Base-by-base conservation (phyloP, 1,140 invertebrate genomes). In the Megathymus violae region DNA sequence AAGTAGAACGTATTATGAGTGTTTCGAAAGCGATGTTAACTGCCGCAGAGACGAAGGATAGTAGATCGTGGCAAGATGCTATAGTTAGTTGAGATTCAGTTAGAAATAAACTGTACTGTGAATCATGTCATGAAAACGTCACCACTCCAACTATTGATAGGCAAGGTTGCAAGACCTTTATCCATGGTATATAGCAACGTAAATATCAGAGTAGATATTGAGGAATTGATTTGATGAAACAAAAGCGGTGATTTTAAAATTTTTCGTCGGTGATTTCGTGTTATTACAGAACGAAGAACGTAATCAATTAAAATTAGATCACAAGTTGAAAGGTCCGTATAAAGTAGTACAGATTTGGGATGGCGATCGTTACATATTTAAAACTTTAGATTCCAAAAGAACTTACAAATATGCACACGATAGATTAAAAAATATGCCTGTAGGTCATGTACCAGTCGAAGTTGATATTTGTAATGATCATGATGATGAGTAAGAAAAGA, bases 1-100 rank as follows among this genome's bases (percentile, higher is more conserved):
- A 75, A 41, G 75, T 86, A 17, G 83, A 86, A 56, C 69, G 81
- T 3, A 69, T 77, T n/a, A 85, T 85, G 72, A 69, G 68, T 27
- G 69, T 7, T 0, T 6, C 58, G 1, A 50, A 64, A 17, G 31
- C 44, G 0, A 67, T 62, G 59, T 13, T 67, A 15, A 67, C 59
- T 0, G 27, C 34, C 0, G 40, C 62, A n/a, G 64, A 70, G 25
- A 50, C 27, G 6, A 36, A 11, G 16, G 5, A 38, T 13, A 25
- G 60, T 34, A 67, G 36, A 14, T 66, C 68, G 0, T 84, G 79
- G 79, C 79, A 85, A 22, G 79, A 64, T 19, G 41, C 67, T 3
- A 48, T n/a, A n/a, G n/a, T n/a, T 86, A 38, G 62, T 43, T 11
- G 78, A 83, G 6, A 59, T 85, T 7, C 82, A 84, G 59, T 46